Base-by-base conservation (phyloP, 2,888 invertebrate genomes). In the Myopa testacea region DNA sequence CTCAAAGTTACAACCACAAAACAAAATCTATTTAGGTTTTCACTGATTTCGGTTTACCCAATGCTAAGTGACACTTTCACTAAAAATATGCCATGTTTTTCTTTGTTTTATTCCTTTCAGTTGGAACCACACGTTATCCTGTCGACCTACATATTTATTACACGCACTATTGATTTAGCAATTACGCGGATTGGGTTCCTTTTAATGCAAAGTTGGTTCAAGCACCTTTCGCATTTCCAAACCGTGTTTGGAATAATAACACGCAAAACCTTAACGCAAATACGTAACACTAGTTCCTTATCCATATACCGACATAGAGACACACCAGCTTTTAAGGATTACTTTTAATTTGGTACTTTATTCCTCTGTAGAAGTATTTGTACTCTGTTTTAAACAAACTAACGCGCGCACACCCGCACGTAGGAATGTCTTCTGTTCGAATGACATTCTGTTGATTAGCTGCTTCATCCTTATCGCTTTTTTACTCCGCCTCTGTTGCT, bases 351-450 rank as follows among this genome's bases (percentile, higher is more conserved):
- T 50, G 26, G 19, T 38, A 67, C 58, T 55, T 16, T 62, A 60
- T 50, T 62, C 68, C 34, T 19, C 26, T 12, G 45, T 45, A 14
- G 14, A 16, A 26, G 45, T 26, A 50, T 60, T 62, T 50, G 73
- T 69, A 6, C 14, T 34, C 62, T 62, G 14, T 12, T 38, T 38
- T 65, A 10, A 10, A 37, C 6, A 2, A 3, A 10, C 34, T 34
- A 82, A 85, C 84, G 84, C 83, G 85, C 86, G 85, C 84, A 84
- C 87, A 87, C 84, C 87, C 88, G 87, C 85, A 86, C 86, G 85
- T 85, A 80, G 84, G 84, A 84, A 87, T 84, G 84, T 84, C 86
- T 84, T 86, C 86, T 87, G 86, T 85, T 85, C 87, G 87, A 88
- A 86, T 88, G 87, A 86, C 83, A 80, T 84, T 81, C 82, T 55